Conservation (phyloP, 2,113 vertebrate species). For the Falco punctatus region DNA sequence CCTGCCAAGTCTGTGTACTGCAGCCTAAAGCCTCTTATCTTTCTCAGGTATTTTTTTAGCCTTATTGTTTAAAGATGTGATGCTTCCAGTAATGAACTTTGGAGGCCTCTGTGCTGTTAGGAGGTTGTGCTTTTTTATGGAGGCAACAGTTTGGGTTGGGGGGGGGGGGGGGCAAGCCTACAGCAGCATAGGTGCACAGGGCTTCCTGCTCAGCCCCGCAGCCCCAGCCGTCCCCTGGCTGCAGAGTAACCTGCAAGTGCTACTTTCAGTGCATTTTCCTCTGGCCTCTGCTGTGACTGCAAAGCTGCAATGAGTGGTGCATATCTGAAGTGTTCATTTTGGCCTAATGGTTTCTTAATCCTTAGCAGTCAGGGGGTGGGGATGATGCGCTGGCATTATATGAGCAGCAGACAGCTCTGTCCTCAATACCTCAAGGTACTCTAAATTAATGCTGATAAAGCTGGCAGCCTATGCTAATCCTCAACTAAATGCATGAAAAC, state of each 20-base stretch:
- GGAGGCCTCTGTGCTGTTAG: not conserved
- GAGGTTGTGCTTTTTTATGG: not conserved
- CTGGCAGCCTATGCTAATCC: conserved; percentile 39
- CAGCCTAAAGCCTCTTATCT: not conserved
- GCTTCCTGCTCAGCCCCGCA: not conserved
- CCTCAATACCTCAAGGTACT: conserved; percentile 38
- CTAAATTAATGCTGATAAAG: conserved; percentile 47
- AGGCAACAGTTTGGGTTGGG: not conserved
- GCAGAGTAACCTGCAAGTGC: not conserved
- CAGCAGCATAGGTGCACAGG: fast-evolving
- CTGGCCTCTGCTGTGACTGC: not conserved
- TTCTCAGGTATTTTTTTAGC: not conserved
- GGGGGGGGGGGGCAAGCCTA: not conserved
- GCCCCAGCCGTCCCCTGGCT: not conserved
- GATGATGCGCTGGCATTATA: not conserved
- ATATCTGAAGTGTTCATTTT: not conserved
- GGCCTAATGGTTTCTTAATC: not conserved
- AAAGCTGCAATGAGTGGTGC: not conserved
- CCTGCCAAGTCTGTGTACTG: not conserved
- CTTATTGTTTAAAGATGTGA: not conserved
- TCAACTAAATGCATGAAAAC: conserved; percentile 34
- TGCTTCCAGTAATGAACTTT: not conserved
- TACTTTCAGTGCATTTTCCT: not conserved
- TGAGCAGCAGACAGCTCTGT: conserved; percentile 28
- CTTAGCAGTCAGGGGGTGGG: not conserved